These are phyloP conservation scores for Agrilus biguttatus DNA, from an alignment of 2,888 invertebrate species.

Conservation along the genomic window DNA sequence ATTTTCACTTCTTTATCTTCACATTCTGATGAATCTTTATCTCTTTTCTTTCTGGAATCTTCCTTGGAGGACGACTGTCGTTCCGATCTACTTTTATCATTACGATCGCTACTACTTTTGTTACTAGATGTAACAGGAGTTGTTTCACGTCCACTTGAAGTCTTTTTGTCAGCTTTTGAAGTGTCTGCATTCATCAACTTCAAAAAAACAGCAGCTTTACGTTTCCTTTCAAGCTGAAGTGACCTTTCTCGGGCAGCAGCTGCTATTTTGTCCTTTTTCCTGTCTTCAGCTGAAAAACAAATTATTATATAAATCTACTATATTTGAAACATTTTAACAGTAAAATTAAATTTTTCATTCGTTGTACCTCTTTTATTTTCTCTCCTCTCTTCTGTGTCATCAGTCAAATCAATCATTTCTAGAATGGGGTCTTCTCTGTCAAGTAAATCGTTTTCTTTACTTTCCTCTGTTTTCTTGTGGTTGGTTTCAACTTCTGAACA, in stretches of 20 bases:
- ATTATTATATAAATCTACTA: too few relatives aligned
- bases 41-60: conserved; percentile 20
- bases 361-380: conserved; percentile 19
- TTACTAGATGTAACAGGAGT: conserved; percentile 13
- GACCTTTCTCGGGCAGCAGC: conserved; percentile 41
- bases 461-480: conserved; percentile 3
- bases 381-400: conserved; percentile 37
- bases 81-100: conserved; percentile 10
- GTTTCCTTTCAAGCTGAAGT: conserved; percentile 58
- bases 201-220: conserved; percentile 67
- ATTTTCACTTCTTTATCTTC: conserved; percentile 25
- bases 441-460: conserved; percentile 15
- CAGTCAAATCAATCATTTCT: conserved; percentile 46
- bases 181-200: conserved; percentile 22
- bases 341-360: not conserved
- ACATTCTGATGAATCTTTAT: conserved; percentile 19
- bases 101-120: conserved; percentile 7
- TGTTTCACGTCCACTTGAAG: conserved; percentile 22
- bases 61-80: conserved; percentile 3
- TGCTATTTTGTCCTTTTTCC: conserved; percentile 42
- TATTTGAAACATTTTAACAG: too few relatives aligned
- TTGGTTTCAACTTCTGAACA: conserved; percentile 1
- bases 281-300: conserved; percentile 35
- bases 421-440: conserved; percentile 29
- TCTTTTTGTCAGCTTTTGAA: conserved; percentile 11